Evolutionary conservation across 2,113 vertebrate species (phyloP).

Genomic region (Microcebus ravelobensis): DNA sequence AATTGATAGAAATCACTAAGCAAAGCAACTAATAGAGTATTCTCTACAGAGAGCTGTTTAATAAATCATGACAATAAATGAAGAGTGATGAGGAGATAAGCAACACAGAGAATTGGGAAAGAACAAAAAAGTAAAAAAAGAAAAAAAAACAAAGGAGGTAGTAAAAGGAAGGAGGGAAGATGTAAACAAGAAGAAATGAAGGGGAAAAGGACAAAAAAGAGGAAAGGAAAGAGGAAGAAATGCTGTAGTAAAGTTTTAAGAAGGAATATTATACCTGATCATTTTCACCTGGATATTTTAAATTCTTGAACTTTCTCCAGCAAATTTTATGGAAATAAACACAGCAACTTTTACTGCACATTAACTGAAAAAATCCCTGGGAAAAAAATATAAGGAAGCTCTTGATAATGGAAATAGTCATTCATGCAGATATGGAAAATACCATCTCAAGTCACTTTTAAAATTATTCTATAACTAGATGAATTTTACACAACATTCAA

Average conservation of each 20-base stretch:
- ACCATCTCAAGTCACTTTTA: not conserved
- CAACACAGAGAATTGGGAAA: not conserved
- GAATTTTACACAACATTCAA: not conserved
- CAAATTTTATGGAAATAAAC: conserved; percentile 81
- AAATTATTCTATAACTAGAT: conserved; percentile 8
- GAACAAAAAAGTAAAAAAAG: not conserved
- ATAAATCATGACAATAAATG: conserved; percentile 13
- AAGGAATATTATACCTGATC: conserved; percentile 73
- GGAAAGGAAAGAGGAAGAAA: not conserved
- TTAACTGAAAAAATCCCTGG: conserved; percentile 79
- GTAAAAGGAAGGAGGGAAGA: not conserved
- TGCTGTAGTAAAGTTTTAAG: not conserved
- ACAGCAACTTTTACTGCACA: conserved; percentile 78
- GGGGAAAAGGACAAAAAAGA: not conserved
- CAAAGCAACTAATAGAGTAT: not conserved
- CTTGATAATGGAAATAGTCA: conserved; percentile 32
- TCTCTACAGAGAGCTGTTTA: not conserved
- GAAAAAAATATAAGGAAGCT: conserved; percentile 37
- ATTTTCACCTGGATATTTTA: conserved; percentile 77
- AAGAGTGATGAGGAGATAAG: not conserved
- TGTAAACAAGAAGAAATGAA: not conserved
- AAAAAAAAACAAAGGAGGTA: not conserved
- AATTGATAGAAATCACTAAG: not conserved
- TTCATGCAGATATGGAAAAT: not conserved
- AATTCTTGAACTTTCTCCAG: conserved; percentile 79